Conservation (phyloP, 1,140 invertebrate species). For the Papilio machaon region DNA sequence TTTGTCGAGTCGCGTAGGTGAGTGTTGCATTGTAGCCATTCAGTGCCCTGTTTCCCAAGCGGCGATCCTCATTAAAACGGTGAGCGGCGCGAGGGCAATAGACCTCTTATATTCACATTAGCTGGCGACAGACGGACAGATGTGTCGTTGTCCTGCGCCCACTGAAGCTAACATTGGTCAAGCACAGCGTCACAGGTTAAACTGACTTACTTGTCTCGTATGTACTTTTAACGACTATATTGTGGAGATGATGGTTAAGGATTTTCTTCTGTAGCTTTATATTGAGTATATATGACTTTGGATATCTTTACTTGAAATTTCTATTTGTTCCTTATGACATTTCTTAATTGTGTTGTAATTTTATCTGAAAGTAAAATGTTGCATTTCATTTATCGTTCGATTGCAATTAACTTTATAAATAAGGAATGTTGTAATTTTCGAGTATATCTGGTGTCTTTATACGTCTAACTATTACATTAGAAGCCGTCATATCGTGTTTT, state of each 20-base stretch:
- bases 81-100: constrained; percentile 37
- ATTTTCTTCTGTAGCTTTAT: not conserved
- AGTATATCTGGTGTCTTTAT: not conserved
- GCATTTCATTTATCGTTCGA: not conserved
- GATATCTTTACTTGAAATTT: too few species aligned
- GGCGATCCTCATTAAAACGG: constrained; percentile 49
- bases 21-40: constrained; percentile 30
- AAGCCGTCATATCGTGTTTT: not conserved
- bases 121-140: constrained; percentile 46
- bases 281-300: not conserved
- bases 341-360: not conserved
- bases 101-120: constrained; percentile 58
- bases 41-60: constrained; percentile 39
- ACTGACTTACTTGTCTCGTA: not conserved
- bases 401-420: not conserved
- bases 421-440: not conserved
- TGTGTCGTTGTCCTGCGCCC: constrained; percentile 55
- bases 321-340: too few species aligned
- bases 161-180: constrained; percentile 50
- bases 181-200: constrained; percentile 44
- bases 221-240: not conserved
- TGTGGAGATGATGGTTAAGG: not conserved
- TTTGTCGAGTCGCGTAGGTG: not conserved
- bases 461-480: not conserved
- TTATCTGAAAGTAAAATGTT: not conserved